Conservation (phyloP, 2,888 invertebrate species). For the Athripsodes cinereus region DNA sequence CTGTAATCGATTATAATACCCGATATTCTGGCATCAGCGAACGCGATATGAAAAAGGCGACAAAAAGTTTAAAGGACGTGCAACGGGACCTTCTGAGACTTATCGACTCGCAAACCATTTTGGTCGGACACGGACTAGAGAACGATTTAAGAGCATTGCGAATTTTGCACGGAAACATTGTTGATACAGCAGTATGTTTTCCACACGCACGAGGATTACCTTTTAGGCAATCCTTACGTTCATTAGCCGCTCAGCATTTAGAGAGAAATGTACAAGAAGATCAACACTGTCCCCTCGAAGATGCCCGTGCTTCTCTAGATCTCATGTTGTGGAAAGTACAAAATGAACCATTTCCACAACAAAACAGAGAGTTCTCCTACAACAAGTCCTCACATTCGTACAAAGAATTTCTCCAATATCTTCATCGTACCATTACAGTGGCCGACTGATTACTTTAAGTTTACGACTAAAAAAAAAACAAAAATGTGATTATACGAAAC, state of each 20-base stretch:
- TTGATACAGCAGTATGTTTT: slow-evolving; percentile 87
- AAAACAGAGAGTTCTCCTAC: background rate
- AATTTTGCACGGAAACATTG: slow-evolving; percentile 73
- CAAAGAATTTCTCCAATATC: slow-evolving; percentile 10
- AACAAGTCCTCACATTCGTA: background rate
- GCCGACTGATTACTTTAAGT: background rate
- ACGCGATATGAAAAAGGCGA: slow-evolving; percentile 53
- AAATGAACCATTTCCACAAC: slow-evolving; percentile 33
- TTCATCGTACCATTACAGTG: background rate
- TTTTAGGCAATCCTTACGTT: slow-evolving; percentile 74
- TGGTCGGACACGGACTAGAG: slow-evolving; percentile 93
- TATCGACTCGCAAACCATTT: slow-evolving; percentile 74
- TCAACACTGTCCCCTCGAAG: slow-evolving; percentile 90
- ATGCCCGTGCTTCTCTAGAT: slow-evolving; percentile 85
- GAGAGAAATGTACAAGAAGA: slow-evolving; percentile 75
- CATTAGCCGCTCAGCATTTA: slow-evolving; percentile 65
- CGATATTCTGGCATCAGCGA: slow-evolving; percentile 86
- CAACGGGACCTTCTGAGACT: slow-evolving; percentile 80
- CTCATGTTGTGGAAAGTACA: slow-evolving; percentile 74
- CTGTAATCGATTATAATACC: slow-evolving; percentile 91
- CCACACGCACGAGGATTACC: slow-evolving; percentile 83
- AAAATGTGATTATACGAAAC: background rate
- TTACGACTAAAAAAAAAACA: background rate
- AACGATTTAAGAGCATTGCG: slow-evolving; percentile 86
- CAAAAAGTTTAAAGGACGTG: slow-evolving; percentile 69